phyloP scores from a whole-genome alignment of 2,888 invertebrate species.

The Anorthoa munda region DNA sequence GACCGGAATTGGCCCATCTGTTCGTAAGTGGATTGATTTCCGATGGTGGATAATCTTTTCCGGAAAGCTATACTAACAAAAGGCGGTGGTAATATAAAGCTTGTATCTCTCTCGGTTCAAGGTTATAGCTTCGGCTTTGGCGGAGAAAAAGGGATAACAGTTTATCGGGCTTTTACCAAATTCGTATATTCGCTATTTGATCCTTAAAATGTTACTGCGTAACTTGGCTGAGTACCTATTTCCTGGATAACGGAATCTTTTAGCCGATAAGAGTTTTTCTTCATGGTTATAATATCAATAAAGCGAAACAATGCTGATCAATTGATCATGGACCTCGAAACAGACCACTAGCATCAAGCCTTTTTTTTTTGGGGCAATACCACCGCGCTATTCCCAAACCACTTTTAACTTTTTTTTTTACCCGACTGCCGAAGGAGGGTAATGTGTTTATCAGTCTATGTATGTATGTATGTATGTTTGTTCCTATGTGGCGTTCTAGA shows the following conservation, averaged over 20 bases:
- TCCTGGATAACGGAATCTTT: neutral
- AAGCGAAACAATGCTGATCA: neutral
- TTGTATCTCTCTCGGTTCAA: neutral
- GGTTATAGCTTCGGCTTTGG: conserved; percentile 1
- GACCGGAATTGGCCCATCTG: conserved; percentile 6
- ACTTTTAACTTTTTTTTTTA: too few species aligned
- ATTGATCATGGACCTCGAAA: neutral
- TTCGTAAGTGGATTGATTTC: conserved; percentile 19
- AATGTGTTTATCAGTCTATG: too few species aligned
- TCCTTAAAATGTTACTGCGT: neutral
- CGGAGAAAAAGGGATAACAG: neutral
- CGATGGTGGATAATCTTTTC: conserved; percentile 26
- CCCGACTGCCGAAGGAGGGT: too few species aligned
- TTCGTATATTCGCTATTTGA: neutral
- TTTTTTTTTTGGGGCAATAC: too few species aligned
- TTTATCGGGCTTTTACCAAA: neutral
- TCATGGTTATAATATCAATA: neutral
- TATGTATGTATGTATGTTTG: too few species aligned
- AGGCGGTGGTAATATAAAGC: conserved; percentile 12
- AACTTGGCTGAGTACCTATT: neutral
- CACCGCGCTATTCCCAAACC: too few species aligned
- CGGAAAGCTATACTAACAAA: conserved; percentile 24
- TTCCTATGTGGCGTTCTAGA: too few species aligned
- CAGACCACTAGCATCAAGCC: neutral
- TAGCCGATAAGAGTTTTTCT: neutral